phyloP scores from a whole-genome alignment of 1,140 invertebrate genomes.

The Thaumetopoea pityocampa region DNA sequence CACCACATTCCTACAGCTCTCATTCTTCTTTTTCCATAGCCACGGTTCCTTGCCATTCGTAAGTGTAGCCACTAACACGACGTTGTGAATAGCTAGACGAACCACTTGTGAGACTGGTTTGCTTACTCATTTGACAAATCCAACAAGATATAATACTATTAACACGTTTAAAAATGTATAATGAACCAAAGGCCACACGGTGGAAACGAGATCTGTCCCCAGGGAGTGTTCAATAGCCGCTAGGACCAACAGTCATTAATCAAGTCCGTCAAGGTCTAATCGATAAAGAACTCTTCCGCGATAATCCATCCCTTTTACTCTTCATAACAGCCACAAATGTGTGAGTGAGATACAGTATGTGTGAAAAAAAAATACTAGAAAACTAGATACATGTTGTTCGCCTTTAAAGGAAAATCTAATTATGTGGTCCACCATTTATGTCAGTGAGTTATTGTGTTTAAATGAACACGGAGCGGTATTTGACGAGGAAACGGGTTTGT shows the following conservation, averaged over 20 bases:
- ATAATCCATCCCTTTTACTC: conserved; percentile 10
- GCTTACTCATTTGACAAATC: too few relatives aligned
- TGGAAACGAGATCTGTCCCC: too few relatives aligned
- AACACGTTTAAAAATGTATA: too few relatives aligned
- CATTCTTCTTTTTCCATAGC: too few relatives aligned
- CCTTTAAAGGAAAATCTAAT: conserved; percentile 24
- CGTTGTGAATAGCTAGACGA: too few relatives aligned
- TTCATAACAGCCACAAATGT: not conserved
- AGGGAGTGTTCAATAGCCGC: conserved; percentile 7
- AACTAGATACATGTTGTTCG: conserved; percentile 7
- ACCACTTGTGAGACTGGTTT: too few relatives aligned
- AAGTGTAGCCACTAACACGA: too few relatives aligned
- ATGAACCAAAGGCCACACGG: too few relatives aligned
- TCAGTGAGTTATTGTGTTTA: conserved; percentile 15
- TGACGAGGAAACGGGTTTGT: conserved; percentile 17
- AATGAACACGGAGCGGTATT: conserved; percentile 8
- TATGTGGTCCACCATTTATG: conserved; percentile 19
- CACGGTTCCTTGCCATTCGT: too few relatives aligned
- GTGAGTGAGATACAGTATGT: conserved; percentile 9
- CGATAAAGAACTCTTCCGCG: conserved; percentile 25
- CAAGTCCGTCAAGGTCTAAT: conserved; percentile 24
- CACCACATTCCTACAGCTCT: too few relatives aligned
- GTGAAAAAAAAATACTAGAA: conserved; percentile 8
- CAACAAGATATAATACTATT: too few relatives aligned
- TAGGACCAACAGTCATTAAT: conserved; percentile 22